Evolutionary conservation across 2,888 invertebrate genomes (phyloP), one percentile per base, ranked within the genome.

Genomic region (Microchrysa polita): DNA sequence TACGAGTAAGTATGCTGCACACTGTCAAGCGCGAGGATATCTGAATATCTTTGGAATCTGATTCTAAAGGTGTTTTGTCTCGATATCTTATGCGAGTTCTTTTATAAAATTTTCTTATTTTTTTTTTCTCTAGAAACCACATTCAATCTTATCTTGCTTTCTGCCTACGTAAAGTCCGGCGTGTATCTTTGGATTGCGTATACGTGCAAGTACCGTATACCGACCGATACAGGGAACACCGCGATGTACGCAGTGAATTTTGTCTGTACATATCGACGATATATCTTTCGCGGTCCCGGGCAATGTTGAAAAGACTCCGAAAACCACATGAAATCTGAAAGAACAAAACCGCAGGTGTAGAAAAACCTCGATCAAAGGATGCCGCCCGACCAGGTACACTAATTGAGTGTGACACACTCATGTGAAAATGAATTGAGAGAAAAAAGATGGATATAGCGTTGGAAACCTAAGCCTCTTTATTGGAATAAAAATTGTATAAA

Each of bases 331-430:
- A 72, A 72, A 60, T 60, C 44, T 16, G 48, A 72, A 72, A 55
- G 60, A 57, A 60, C 60, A 42, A 72, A 72, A 72, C 60, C 60
- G 60, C 72, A 72, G 72, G 72, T 72, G 72, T 59, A 72, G 57
- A 72, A 72, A 72, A 72, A 48, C 22, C 27, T n/a, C 16, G 18
- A 69, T 72, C 72, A 72, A 72, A 72, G 48, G 59, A 72, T 59
- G 72, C 72, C 72, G 72, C 72, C 23, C 59, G 10, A 40, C 22
- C 72, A 72, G 72, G 72, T 72, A 72, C 72, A 72, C 72, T 72
- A 72, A 72, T 72, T 72, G 72, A 72, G 72, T 72, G 72, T 72
- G 72, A 72, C 72, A 72, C 72, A 72, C n/a, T n/a, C 72, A 57
- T 23, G 44, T 44, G 59, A 71, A 40, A 72, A 72, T 10, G 42